Evolutionary conservation across 1,140 invertebrate species (phyloP).

Genomic region (Caenorhabditis brenneri): DNA sequence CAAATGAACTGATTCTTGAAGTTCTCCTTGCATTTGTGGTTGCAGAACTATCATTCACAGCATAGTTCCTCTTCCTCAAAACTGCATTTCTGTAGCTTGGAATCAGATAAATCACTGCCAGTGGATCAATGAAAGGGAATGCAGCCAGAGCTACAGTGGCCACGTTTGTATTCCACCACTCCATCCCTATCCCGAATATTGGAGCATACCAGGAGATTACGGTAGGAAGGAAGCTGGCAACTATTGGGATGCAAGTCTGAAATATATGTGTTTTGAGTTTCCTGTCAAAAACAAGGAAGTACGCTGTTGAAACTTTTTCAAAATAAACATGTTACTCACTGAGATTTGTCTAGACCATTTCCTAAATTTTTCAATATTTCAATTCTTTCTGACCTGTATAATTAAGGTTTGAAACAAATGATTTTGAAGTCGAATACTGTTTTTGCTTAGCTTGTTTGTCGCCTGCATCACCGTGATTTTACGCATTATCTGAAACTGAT

Average conservation of each 20-base stretch:
- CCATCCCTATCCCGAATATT: not conserved
- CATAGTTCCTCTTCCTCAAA: too few species aligned
- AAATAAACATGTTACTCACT: too few species aligned
- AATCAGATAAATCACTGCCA: too few species aligned
- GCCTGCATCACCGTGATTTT: not conserved
- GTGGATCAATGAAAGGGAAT: not conserved
- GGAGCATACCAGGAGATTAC: constrained; percentile 13
- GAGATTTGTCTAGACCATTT: too few species aligned
- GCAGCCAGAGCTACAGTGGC: not conserved
- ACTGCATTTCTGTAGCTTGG: too few species aligned
- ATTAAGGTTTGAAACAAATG: not conserved
- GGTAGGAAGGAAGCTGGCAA: not conserved
- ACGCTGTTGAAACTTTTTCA: too few species aligned
- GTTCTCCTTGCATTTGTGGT: too few species aligned
- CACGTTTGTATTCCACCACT: constrained; percentile 24
- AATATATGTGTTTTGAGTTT: too few species aligned
- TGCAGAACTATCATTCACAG: not conserved
- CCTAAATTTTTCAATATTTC: too few species aligned
- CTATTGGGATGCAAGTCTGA: constrained; percentile 6
- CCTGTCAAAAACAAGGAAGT: too few species aligned
- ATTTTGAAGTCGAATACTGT: not conserved
- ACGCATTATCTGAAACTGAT: not conserved
- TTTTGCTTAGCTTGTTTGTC: not conserved
- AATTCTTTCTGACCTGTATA: not conserved
- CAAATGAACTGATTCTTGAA: not conserved